Percentiles rank a stretch among this genome's conserved stretches.
These are phyloP conservation scores for Drosophila multiciliata DNA, from an alignment of 2,888 invertebrate species.

Conservation along the genomic window DNA sequence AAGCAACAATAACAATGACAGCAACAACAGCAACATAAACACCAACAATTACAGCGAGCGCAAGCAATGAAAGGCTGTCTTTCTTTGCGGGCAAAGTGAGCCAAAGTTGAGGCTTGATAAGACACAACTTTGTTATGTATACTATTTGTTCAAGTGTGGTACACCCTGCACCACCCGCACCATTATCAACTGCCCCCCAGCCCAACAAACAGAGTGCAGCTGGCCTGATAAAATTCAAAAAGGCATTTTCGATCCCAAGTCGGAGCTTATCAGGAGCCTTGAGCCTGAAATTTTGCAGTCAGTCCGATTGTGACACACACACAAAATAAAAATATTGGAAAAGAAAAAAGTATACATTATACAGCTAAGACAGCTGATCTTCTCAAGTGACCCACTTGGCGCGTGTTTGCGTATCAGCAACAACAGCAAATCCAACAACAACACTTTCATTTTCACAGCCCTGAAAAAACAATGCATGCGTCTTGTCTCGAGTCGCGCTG, in stretches of 20 bases:
- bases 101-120: conserved; percentile 70
- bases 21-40: conserved; percentile 11
- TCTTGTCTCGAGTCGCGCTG: conserved; percentile 62
- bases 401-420: conserved; percentile 59
- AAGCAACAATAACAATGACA: conserved; percentile 33
- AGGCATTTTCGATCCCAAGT: conserved; percentile 12
- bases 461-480: conserved; percentile 63
- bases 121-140: conserved; percentile 15
- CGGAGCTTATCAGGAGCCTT: conserved; percentile 60
- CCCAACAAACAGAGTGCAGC: conserved; percentile 47
- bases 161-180: background rate
- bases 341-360: conserved; percentile 14
- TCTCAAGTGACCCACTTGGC: conserved; percentile 80
- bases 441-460: conserved; percentile 77
- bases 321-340: background rate
- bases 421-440: conserved; percentile 45
- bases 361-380: conserved; percentile 72
- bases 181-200: background rate
- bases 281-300: conserved; percentile 68
- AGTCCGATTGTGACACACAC: conserved; percentile 2
- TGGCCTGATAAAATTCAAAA: conserved; percentile 55
- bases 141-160: conserved; percentile 61
- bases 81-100: conserved; percentile 58
- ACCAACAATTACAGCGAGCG: conserved; percentile 1
- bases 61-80: conserved; percentile 63